Base-by-base conservation (phyloP, 2,797 vertebrate genomes). In the Prionace glauca region DNA sequence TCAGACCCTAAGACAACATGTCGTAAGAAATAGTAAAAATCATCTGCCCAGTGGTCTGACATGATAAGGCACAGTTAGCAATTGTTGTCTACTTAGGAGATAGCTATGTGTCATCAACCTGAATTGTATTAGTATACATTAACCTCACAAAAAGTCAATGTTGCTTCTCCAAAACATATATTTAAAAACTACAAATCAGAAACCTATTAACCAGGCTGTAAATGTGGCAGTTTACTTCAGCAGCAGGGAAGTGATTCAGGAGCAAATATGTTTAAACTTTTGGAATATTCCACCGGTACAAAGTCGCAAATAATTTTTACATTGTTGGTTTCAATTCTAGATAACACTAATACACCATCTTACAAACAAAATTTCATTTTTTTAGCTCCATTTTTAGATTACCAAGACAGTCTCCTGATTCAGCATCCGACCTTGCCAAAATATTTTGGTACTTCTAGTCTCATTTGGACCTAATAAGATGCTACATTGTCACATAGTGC, bases 301-400 rank as follows among this genome's bases (percentile, higher is more conserved):
- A 41, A 8, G 36, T 92, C 90, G 11, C 22, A 92, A 92, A 36
- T 67, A 24, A 20, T 41, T 45, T 84, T 92, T 26, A 22, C 20
- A 32, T n/a, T 67, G 32, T 94, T 56, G 93, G 0, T 56, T 95
- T 71, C 60, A 29, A 60, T 32, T 95, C 32, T 95, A 20, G 56
- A 77, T 95, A 74, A 77, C 71, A 95, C 12, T 77, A 77, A 62
- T 69, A 95, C 45, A 95, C 41, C 41, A 95, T 56, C 72, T 62
- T 60, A 56, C 3, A 71, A 69, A 71, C 12, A 71, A 26, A 29
- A 10, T 20, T 18, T 18, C 67, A 69, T 18, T 69, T 16, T 69
- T 18, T 69, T 20, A 18, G 29, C 29, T 50, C 26, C 26, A 74
- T 56, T 77, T 94, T 77, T 41, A 56, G 18, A 41, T 22, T 91